These are phyloP conservation scores for Rutilus rutilus DNA, from an alignment of 2,113 vertebrate genomes.

Conservation along the genomic window DNA sequence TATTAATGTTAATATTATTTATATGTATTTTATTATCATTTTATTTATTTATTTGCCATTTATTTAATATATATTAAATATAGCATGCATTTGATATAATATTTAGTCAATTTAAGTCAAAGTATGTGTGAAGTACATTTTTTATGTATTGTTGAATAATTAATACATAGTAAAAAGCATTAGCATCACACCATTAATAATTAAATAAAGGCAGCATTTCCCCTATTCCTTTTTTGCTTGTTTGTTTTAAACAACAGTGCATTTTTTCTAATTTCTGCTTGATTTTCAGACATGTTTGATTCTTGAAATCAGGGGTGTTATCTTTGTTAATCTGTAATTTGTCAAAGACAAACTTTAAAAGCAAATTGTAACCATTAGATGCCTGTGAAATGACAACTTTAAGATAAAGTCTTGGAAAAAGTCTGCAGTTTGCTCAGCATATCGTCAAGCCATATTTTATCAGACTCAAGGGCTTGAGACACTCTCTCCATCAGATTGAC, in stretches of 20 bases:
- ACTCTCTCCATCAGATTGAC: slow-evolving; percentile 39
- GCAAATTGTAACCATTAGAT: background rate
- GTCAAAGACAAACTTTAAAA: background rate
- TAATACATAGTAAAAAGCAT: too few relatives aligned
- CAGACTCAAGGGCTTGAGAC: slow-evolving; percentile 39
- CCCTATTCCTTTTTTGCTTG: too few relatives aligned
- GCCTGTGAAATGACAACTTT: background rate
- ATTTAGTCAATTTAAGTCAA: too few relatives aligned
- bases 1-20: too few relatives aligned
- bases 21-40: too few relatives aligned
- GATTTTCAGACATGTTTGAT: background rate
- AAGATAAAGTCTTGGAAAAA: background rate
- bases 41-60: too few relatives aligned
- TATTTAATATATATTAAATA: too few relatives aligned
- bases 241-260: background rate
- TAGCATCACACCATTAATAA: too few relatives aligned
- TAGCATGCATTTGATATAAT: too few relatives aligned
- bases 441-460: slow-evolving; percentile 38
- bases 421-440: slow-evolving; percentile 4
- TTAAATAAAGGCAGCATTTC: too few relatives aligned
- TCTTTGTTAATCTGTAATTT: background rate
- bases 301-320: background rate
- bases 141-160: too few relatives aligned
- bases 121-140: too few relatives aligned
- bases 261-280: background rate